Evolutionary conservation across 1,140 invertebrate species (phyloP), one percentile per base, ranked within the genome.

Genomic region (Hetaerina americana): DNA sequence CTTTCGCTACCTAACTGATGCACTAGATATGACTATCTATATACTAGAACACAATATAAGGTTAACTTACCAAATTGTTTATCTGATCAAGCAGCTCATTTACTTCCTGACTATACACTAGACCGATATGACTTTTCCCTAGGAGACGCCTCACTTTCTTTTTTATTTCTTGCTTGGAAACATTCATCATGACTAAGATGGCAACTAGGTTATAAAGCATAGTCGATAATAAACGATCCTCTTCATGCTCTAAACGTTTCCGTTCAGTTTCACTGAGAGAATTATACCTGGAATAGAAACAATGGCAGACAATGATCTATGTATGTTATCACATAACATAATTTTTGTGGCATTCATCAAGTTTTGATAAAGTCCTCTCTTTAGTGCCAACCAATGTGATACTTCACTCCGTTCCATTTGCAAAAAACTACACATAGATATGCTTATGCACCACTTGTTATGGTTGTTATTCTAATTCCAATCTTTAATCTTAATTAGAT

Each of bases 91-190:
- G 85, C 5, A 99, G 85, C 79, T 94, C 90, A 82, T 99, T 98
- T 8, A 99, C 92, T 83, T 99, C 95, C 80, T 98, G 94, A 75
- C 96, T 98, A 81, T 98, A 97, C 0, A 96, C 90, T 15, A 99
- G 85, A 8, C 97, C 96, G 77, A 99, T 98, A 78, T 99, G 98
- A 80, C 96, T 98, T 81, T 99, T 99, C 0, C 96, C 97, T 0
- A 99, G 83, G 68, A 99, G 80, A 40, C 97, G 87, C 26, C 97
- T 86, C n/a, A 96, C 87, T 85, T 99, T 99, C 69, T 93, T 88
- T 76, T 93, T 91, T 26, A 98, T 84, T 77, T 96, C 93, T 29
- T 88, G 86, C 76, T 96, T 92, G 49, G 91, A 88, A 0, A 96
- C 92, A 76, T 91, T 91, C 73, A 98, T 84, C 92, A 99, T 95